These are phyloP conservation scores for Dasypolia templi DNA, from an alignment of 2,888 invertebrate genomes.

Conservation along the genomic window DNA sequence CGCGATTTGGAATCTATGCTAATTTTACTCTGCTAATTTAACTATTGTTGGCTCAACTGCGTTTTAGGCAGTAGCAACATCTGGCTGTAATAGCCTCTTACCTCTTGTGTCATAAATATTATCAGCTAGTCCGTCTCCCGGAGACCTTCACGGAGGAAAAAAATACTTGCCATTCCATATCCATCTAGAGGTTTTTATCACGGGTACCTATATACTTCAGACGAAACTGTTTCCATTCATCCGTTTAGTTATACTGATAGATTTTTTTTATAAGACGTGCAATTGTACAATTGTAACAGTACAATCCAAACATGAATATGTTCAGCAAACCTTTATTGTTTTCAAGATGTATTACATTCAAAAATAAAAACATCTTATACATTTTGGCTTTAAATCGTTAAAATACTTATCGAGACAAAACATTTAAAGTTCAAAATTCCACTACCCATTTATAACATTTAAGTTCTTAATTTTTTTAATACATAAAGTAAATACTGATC, in stretches of 20 bases:
- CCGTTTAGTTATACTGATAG: slow-evolving; percentile 2
- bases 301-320: slow-evolving; percentile 50
- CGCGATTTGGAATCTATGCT: neutral
- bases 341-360: slow-evolving; percentile 82
- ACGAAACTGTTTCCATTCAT: neutral
- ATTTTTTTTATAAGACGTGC: neutral
- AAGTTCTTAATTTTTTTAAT: slow-evolving; percentile 80
- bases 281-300: no score
- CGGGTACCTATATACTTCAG: neutral
- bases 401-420: slow-evolving; percentile 82
- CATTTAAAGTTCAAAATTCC: slow-evolving; percentile 79
- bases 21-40: no score
- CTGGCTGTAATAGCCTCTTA: neutral
- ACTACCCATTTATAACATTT: slow-evolving; percentile 84
- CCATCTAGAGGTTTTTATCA: neutral
- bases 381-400: slow-evolving; percentile 76
- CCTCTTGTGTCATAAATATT: neutral
- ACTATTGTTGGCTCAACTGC: neutral
- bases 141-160: neutral
- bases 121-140: neutral
- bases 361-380: slow-evolving; percentile 79
- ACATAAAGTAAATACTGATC: slow-evolving; percentile 85
- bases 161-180: neutral
- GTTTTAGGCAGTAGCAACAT: neutral
- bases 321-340: slow-evolving; percentile 82